Percentiles rank a stretch among this genome's conserved stretches.
Evolutionary conservation across 2,888 invertebrate genomes (phyloP).

Genomic region (Synanthedon formicaeformis): DNA sequence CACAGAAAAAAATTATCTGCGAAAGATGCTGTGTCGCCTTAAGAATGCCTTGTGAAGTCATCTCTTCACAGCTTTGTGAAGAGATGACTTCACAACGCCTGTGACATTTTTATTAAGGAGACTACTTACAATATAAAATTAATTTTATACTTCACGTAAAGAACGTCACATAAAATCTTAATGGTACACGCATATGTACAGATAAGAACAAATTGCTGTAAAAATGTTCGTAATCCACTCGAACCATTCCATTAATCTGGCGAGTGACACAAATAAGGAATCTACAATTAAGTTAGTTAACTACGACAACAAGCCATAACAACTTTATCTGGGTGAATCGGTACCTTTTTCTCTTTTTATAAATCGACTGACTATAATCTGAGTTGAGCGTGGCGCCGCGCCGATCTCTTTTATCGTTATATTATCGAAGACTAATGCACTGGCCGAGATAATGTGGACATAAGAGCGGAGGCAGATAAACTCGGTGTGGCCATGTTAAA

Average conservation of each 20-base stretch:
- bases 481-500: constrained; percentile 68
- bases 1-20: no score
- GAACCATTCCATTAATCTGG: constrained; percentile 2
- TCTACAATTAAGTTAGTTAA: constrained; percentile 61
- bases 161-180: no score
- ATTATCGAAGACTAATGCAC: constrained; percentile 70
- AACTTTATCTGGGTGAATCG: constrained; percentile 59
- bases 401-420: constrained; percentile 63
- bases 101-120: no score
- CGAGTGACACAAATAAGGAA: constrained; percentile 40
- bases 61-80: no score
- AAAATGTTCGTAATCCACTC: background rate
- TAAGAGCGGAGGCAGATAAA: constrained; percentile 67
- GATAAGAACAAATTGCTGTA: background rate
- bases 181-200: background rate
- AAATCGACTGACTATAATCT: constrained; percentile 56
- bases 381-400: constrained; percentile 62
- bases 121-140: no score
- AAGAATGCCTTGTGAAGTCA: no score
- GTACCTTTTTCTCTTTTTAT: constrained; percentile 48
- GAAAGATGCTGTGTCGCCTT: no score
- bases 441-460: constrained; percentile 55
- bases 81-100: no score
- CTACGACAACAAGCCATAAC: constrained; percentile 57
- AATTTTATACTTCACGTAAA: no score